A percentile compares a stretch with the other conserved stretches of the same genome.
Evolutionary conservation across 2,113 vertebrate species (phyloP).

Genomic region (Lethenteron reissneri): DNA sequence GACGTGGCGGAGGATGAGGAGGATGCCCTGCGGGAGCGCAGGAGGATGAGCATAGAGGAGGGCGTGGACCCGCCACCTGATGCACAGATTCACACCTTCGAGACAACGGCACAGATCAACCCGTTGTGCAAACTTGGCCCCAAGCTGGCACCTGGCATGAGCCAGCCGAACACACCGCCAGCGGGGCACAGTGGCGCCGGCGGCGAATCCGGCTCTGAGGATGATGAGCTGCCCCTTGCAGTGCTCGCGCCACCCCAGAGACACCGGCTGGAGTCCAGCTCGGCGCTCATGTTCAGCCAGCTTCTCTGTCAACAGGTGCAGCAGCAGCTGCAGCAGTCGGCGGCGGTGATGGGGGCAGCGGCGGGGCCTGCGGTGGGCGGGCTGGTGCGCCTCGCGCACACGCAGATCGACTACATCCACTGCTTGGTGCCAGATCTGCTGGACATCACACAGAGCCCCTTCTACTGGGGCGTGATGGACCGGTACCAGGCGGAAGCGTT

Average conservation of each 20-base stretch:
- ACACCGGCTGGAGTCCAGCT: too few species aligned
- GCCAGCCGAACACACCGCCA: slow-evolving; percentile 34
- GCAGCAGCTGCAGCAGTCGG: slow-evolving; percentile 12
- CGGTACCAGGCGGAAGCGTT: slow-evolving; percentile 85
- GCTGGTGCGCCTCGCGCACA: slow-evolving; percentile 65
- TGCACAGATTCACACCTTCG: slow-evolving; percentile 92
- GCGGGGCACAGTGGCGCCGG: too few species aligned
- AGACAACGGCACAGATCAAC: slow-evolving; percentile 71
- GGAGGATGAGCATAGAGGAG: slow-evolving; percentile 88
- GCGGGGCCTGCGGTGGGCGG: slow-evolving; percentile 23
- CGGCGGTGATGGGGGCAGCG: slow-evolving; percentile 11
- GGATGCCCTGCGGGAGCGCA: slow-evolving; percentile 66
- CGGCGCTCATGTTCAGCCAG: too few species aligned
- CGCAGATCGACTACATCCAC: slow-evolving; percentile 96
- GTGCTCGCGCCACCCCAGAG: too few species aligned
- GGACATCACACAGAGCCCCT: slow-evolving; percentile 80
- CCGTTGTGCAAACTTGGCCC: slow-evolving; percentile 92
- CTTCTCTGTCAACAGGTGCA: too few species aligned
- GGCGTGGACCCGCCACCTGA: slow-evolving; percentile 94
- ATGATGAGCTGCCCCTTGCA: slow-evolving; percentile 24
- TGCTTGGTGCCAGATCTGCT: slow-evolving; percentile 87
- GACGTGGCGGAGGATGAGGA: slow-evolving; percentile 52
- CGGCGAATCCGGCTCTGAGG: slow-evolving; percentile 22
- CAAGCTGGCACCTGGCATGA: slow-evolving; percentile 75
- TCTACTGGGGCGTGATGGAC: slow-evolving; percentile 99